Evolutionary conservation across 2,113 vertebrate genomes (phyloP).

Genomic region (Rhea americana): DNA sequence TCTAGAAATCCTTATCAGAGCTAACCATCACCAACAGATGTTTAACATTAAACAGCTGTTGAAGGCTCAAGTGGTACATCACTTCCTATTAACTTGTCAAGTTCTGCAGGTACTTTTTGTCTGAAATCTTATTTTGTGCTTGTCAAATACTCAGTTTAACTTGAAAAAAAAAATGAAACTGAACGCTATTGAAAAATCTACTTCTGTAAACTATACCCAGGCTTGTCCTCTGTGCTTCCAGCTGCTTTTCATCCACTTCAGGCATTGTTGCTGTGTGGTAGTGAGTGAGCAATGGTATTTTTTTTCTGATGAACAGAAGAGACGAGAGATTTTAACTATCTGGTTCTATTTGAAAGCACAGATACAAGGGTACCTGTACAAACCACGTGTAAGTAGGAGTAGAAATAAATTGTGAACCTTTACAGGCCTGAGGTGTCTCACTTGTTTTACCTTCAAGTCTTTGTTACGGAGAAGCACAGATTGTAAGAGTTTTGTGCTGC

Average conservation of each 20-base stretch:
- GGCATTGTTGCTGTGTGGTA: not conserved
- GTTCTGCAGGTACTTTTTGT: constrained; percentile 88
- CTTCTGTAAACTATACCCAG: not conserved
- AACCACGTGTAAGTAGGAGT: not conserved
- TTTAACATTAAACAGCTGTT: constrained; percentile 94
- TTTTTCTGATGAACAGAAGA: not conserved
- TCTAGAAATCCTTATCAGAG: constrained; percentile 91
- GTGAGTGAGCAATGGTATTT: not conserved
- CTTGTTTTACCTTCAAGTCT: not conserved
- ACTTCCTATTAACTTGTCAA: constrained; percentile 93
- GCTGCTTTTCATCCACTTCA: not conserved
- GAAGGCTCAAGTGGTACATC: constrained; percentile 90
- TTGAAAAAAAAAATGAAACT: not conserved
- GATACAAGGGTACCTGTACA: not conserved
- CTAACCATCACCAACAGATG: constrained; percentile 89
- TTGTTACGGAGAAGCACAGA: not conserved
- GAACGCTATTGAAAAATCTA: not conserved
- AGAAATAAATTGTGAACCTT: not conserved
- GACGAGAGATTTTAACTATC: not conserved
- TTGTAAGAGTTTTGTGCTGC: not conserved
- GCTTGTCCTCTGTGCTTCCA: not conserved
- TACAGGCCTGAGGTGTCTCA: not conserved
- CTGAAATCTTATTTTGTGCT: not conserved
- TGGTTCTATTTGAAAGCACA: not conserved
- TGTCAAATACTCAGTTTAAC: not conserved